Base-by-base conservation (phyloP, 2,888 invertebrate genomes). In the Metopia argyrocephala region DNA sequence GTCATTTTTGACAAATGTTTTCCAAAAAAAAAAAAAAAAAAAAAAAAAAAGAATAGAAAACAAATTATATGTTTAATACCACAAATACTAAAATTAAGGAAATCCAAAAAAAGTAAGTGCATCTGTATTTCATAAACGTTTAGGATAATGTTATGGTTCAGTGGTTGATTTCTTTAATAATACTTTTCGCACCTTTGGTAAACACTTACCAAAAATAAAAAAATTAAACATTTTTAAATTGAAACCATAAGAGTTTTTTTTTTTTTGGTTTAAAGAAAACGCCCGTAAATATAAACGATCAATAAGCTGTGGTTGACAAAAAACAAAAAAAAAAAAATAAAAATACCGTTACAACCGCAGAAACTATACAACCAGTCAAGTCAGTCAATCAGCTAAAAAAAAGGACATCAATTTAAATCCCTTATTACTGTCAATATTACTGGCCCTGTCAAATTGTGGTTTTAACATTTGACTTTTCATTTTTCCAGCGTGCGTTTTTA, bases 181-280 rank as follows among this genome's bases (percentile, higher is more conserved):
- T 79, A 83, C 78, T 81, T 83, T 83, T 83, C 71, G 50, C 81
- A 79, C 83, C 79, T 81, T 70, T 48, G 9, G 3, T 57, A 65
- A 38, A 64, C 5, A 27, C 5, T 25, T 27, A n/a, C n/a, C 28
- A 46, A 45, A 46, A 50, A 48, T n/a, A n/a, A 28, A 20, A 27
- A 12, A 21, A 7, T 0, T 12, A 7, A 31, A 31, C 0, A 38
- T 12, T 38, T 15, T 2, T 0, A 38, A n/a, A 6, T 23, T n/a
- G 3, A 54, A 25, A 23, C 15, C 15, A 5, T 25, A 21, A 54
- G 9, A 54, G 4, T 54, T 54, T 5, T 54, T 23, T 23, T 9
- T 5, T 18, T 52, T 21, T 18, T 5, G 3, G 3, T 21, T 21
- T 28, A 15, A 23, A 59, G 15, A 27, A 70, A 61, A 21, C 12